phyloP scores from a whole-genome alignment of 2,113 vertebrate species.

The Galemys pyrenaicus region DNA sequence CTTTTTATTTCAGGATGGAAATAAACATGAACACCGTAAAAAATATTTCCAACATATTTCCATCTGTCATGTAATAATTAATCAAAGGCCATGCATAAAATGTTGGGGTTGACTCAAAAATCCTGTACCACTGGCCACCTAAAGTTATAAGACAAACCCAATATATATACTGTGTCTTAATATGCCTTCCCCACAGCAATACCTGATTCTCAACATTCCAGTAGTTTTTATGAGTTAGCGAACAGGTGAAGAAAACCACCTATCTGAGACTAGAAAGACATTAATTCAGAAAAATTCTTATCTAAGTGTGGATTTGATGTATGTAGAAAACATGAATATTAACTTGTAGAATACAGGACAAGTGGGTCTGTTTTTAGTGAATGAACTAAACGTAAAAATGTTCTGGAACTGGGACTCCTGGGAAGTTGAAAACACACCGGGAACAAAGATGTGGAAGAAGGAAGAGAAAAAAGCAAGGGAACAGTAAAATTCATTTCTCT shows the following conservation, averaged over 20 bases:
- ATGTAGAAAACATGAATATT: conserved; percentile 9
- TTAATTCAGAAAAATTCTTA: not conserved
- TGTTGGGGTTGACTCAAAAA: not conserved
- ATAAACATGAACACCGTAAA: not conserved
- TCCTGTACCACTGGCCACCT: not conserved
- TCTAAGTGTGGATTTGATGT: not conserved
- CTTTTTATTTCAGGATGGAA: conserved; percentile 6
- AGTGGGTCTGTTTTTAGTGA: not conserved
- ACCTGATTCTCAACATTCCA: not conserved
- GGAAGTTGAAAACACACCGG: not conserved
- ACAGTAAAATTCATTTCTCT: not conserved
- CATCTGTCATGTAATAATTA: not conserved
- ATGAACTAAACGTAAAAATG: not conserved
- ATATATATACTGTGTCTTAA: not conserved
- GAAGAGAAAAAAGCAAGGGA: not conserved
- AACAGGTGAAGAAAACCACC: not conserved
- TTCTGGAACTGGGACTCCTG: not conserved
- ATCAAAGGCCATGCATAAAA: not conserved
- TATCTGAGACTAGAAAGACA: not conserved
- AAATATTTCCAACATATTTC: not conserved
- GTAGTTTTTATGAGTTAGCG: not conserved
- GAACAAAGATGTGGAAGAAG: not conserved
- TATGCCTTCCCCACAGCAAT: not conserved
- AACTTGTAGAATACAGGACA: not conserved
- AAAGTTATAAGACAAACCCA: not conserved